These are phyloP conservation scores for Corvus hawaiiensis DNA, from an alignment of 2,113 vertebrate genomes.

Conservation along the genomic window DNA sequence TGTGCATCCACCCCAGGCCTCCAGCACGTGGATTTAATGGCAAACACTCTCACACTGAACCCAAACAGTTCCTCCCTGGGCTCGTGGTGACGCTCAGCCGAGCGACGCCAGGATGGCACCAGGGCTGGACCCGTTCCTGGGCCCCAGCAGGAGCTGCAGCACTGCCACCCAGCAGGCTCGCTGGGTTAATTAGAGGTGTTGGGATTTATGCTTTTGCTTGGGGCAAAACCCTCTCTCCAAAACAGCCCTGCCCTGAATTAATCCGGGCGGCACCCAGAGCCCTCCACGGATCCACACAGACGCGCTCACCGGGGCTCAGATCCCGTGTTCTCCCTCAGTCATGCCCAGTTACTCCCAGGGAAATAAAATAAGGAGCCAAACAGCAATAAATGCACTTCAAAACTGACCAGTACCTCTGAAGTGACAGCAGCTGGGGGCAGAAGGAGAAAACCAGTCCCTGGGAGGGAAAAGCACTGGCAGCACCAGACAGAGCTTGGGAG, in stretches of 20 bases:
- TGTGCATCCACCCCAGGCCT: not conserved
- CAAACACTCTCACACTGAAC: fast-evolving
- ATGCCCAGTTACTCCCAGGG: not conserved
- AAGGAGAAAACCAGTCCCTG: not conserved
- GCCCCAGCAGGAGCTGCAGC: not conserved
- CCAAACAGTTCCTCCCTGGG: not conserved
- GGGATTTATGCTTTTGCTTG: not conserved
- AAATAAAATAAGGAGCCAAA: not conserved
- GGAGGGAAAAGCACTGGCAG: not conserved
- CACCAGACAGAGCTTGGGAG: conserved; percentile 1
- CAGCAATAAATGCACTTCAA: conserved; percentile 39
- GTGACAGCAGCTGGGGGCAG: not conserved
- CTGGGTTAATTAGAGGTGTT: not conserved
- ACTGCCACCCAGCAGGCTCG: fast-evolving
- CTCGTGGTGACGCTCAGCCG: fast-evolving
- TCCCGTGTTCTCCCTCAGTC: fast-evolving
- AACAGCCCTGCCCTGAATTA: not conserved
- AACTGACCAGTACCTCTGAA: conserved; percentile 64
- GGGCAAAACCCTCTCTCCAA: not conserved
- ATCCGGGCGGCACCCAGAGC: not conserved
- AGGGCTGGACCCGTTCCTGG: fast-evolving
- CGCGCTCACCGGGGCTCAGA: fast-evolving
- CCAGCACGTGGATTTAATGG: not conserved
- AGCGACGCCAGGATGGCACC: not conserved
- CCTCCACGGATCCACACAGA: not conserved